A percentile compares a stretch with the other conserved stretches of the same genome.
These are phyloP conservation scores for Hapalemur alaotrensis DNA, from an alignment of 2,797 vertebrate species.

Conservation along the genomic window DNA sequence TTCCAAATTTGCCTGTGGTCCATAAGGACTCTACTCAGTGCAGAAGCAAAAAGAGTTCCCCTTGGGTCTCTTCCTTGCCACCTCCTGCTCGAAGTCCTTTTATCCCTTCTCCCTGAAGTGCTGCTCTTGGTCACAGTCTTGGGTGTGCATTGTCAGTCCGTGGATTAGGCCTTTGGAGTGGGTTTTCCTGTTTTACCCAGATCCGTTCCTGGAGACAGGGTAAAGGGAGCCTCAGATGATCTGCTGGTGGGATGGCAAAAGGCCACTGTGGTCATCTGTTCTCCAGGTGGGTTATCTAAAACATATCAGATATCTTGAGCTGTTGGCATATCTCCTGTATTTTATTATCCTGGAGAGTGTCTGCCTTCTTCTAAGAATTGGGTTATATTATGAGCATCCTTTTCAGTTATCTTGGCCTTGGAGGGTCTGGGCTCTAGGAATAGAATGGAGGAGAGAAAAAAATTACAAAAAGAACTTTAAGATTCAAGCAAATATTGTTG, in stretches of 20 bases:
- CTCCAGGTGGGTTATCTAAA: conserved; percentile 56
- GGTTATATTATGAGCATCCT: not conserved
- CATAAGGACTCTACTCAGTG: not conserved
- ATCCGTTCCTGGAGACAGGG: not conserved
- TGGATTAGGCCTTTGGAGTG: not conserved
- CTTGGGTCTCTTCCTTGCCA: not conserved
- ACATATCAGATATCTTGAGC: not conserved
- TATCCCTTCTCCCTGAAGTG: not conserved
- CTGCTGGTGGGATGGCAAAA: not conserved
- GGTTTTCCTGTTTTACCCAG: not conserved
- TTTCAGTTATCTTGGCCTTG: not conserved
- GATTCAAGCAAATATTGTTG: not conserved
- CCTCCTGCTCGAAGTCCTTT: not conserved
- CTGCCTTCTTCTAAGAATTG: conserved; percentile 37
- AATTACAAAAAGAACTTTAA: not conserved
- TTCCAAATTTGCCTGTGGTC: not conserved
- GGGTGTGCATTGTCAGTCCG: not conserved
- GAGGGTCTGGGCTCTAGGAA: not conserved
- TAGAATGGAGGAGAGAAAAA: not conserved
- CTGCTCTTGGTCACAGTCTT: not conserved
- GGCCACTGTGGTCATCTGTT: conserved; percentile 49
- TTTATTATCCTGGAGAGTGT: not conserved
- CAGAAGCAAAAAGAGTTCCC: not conserved
- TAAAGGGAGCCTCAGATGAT: not conserved
- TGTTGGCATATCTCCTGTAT: not conserved